Evolutionary conservation across 2,888 invertebrate species (phyloP).

Genomic region (Atrina japonica): DNA sequence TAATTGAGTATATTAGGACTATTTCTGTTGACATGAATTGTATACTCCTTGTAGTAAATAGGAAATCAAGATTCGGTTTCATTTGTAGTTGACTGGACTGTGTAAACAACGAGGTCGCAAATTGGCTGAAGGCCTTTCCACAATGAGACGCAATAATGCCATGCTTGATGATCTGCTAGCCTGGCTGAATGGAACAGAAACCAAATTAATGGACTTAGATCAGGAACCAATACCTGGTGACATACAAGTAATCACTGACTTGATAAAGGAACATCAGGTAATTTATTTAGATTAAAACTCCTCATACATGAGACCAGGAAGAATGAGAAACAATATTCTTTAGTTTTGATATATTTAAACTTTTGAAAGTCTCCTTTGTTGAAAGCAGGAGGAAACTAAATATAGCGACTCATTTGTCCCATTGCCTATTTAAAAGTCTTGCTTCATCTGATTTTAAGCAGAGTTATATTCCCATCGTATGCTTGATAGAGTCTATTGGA

Average conservation of each 20-base stretch:
- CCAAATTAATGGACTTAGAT: conserved; percentile 90
- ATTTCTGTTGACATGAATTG: no score
- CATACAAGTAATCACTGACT: conserved; percentile 89
- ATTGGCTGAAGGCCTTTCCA: conserved; percentile 90
- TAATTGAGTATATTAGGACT: no score
- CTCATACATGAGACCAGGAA: not conserved
- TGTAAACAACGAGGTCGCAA: conserved; percentile 85
- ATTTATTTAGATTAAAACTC: not conserved
- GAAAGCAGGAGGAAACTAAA: no score
- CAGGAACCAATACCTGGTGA: conserved; percentile 95
- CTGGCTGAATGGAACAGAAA: conserved; percentile 95
- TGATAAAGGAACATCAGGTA: conserved; percentile 78
- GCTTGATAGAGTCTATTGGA: no score
- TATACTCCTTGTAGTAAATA: no score
- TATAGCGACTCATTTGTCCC: no score
- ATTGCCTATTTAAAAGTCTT: no score
- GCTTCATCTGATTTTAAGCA: no score
- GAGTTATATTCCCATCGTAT: no score
- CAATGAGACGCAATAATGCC: conserved; percentile 91
- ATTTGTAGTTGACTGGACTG: conserved; percentile 91
- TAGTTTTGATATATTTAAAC: no score
- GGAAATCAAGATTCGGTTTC: no score
- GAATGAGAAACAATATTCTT: not conserved
- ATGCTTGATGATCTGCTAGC: conserved; percentile 95
- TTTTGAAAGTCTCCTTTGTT: no score